phyloP scores from a whole-genome alignment of 2,888 invertebrate genomes.

The Melipona bicolor region DNA sequence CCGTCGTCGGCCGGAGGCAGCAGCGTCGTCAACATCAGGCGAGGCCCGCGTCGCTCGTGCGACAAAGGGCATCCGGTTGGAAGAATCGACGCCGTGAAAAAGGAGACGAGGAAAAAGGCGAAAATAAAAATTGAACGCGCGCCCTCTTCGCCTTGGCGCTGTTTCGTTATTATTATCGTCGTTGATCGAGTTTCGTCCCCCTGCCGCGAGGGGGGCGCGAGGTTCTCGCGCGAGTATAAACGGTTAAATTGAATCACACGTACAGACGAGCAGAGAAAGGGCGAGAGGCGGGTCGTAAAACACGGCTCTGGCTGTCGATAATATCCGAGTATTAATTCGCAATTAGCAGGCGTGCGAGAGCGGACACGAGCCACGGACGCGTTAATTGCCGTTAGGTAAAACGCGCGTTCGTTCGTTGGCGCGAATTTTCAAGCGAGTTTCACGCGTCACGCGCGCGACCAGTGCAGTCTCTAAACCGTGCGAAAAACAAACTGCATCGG shows the following conservation, averaged over 20 bases:
- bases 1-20: neutral
- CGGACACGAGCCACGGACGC: neutral
- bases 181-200: slow-evolving; percentile 8
- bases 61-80: neutral
- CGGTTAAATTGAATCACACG: slow-evolving; percentile 18
- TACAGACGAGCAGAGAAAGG: neutral
- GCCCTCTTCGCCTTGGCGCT: neutral
- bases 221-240: slow-evolving; percentile 11
- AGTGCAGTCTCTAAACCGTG: neutral
- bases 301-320: slow-evolving; percentile 5
- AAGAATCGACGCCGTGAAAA: neutral
- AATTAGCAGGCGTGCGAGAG: slow-evolving; percentile 2
- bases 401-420: neutral
- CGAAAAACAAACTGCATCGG: slow-evolving; percentile 23
- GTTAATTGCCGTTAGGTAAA: slow-evolving; percentile 19
- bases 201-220: neutral
- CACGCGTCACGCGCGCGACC: neutral
- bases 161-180: slow-evolving; percentile 16
- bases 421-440: slow-evolving; percentile 18
- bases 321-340: slow-evolving; percentile 18
- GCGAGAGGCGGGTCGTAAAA: neutral
- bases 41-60: neutral
- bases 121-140: neutral
- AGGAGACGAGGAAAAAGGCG: neutral
- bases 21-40: too few relatives aligned